Conservation (phyloP, 2,797 vertebrate genomes). For the Sarcophilus harrisii region DNA sequence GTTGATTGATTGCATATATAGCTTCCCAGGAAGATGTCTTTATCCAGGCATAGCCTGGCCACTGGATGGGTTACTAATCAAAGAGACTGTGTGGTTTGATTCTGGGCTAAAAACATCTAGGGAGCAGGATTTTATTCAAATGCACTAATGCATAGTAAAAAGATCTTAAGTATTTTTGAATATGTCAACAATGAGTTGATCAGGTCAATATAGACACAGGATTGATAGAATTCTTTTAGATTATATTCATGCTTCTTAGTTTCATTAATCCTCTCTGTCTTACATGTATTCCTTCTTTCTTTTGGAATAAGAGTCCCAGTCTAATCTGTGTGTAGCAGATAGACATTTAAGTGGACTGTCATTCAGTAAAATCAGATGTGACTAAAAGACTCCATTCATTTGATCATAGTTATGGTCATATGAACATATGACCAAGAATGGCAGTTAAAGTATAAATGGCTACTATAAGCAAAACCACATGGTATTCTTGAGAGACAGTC, state of each 20-base stretch:
- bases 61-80: neutral
- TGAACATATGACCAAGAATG: neutral
- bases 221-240: neutral
- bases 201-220: neutral
- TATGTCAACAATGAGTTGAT: neutral
- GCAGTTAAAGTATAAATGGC: neutral
- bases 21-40: neutral
- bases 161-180: neutral
- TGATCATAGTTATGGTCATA: neutral
- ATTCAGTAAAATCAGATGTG: neutral
- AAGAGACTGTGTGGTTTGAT: neutral
- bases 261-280: neutral
- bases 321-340: neutral
- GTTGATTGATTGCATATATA: neutral
- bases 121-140: neutral
- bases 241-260: neutral
- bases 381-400: neutral
- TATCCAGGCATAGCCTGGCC: neutral
- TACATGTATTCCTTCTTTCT: neutral
- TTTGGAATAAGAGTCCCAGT: neutral
- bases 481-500: neutral
- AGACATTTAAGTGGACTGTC: neutral
- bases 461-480: neutral
- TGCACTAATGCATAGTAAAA: neutral
- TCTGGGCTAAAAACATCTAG: neutral